A percentile compares a stretch with the other conserved stretches of the same genome.
Evolutionary conservation across 2,888 invertebrate genomes (phyloP).

Genomic region (Melipona bicolor): DNA sequence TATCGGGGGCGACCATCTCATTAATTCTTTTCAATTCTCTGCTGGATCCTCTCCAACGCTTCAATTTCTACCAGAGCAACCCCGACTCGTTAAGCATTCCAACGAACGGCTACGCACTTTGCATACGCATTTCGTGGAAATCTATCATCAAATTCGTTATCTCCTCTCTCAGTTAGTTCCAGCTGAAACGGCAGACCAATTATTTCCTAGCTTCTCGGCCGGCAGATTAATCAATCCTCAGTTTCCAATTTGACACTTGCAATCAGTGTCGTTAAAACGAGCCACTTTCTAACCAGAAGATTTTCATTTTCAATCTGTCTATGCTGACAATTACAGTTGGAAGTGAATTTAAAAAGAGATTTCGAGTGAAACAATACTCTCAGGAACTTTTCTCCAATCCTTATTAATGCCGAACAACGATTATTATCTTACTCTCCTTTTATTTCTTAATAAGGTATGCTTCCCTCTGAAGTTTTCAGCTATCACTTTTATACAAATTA

Average conservation of each 20-base stretch:
- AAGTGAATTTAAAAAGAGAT: not conserved
- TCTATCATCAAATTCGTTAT: constrained; percentile 3
- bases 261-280: no score
- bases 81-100: constrained; percentile 1
- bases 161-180: not conserved
- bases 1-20: constrained; percentile 16
- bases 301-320: no score
- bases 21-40: constrained; percentile 11
- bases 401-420: no score
- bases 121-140: not conserved
- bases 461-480: not conserved
- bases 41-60: constrained; percentile 8
- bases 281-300: no score
- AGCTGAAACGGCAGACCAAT: not conserved
- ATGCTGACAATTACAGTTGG: no score
- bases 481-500: no score
- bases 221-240: not conserved
- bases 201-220: not conserved
- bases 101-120: not conserved
- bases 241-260: no score
- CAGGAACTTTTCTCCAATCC: not conserved
- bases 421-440: no score
- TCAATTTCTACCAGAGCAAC: constrained; percentile 12
- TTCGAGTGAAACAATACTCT: not conserved
- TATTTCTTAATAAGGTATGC: no score